Percentiles rank a stretch among this genome's conserved stretches.
Evolutionary conservation across 2,797 vertebrate species (phyloP).

Genomic region (Poecilia velifera): DNA sequence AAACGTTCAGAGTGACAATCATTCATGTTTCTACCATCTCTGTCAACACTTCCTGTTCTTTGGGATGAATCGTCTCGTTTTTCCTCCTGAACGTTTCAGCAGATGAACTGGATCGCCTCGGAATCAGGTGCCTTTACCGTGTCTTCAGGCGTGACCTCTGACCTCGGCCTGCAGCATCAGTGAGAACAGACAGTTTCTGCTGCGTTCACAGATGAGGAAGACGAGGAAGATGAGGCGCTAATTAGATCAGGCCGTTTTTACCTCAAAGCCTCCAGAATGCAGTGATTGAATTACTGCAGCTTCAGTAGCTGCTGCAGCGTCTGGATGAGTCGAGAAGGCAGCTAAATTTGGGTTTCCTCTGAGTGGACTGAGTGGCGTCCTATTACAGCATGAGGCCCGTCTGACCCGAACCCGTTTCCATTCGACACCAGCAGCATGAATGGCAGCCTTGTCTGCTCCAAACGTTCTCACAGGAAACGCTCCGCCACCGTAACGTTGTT

Average conservation of each 20-base stretch:
- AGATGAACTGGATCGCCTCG: too few relatives aligned
- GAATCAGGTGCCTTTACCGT: slow-evolving; percentile 68
- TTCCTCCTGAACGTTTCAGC: too few relatives aligned
- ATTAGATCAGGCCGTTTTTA: slow-evolving; percentile 71
- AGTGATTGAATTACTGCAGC: slow-evolving; percentile 72
- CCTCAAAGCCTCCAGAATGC: slow-evolving; percentile 39
- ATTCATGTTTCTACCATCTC: too few relatives aligned
- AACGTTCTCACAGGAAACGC: slow-evolving; percentile 40
- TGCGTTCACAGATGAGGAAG: not conserved
- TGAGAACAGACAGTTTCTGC: slow-evolving; percentile 4
- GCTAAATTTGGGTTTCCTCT: slow-evolving; percentile 68
- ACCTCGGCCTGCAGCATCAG: slow-evolving; percentile 36
- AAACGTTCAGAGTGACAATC: too few relatives aligned
- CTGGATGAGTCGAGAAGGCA: slow-evolving; percentile 52
- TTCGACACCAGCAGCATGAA: slow-evolving; percentile 28
- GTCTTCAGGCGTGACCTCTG: slow-evolving; percentile 44
- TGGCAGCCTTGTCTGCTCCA: slow-evolving; percentile 20
- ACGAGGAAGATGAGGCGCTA: slow-evolving; percentile 42
- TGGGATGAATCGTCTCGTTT: too few relatives aligned
- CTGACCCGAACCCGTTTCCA: slow-evolving; percentile 3
- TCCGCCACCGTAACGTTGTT: slow-evolving; percentile 5
- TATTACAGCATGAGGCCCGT: slow-evolving; percentile 43
- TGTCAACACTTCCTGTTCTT: too few relatives aligned
- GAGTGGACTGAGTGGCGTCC: slow-evolving; percentile 42
- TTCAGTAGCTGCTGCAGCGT: slow-evolving; percentile 64